Percentiles rank a stretch among this genome's conserved stretches.
phyloP scores from a whole-genome alignment of 64 coral and sea anemone species.

The Stichodactyla helianthus region DNA sequence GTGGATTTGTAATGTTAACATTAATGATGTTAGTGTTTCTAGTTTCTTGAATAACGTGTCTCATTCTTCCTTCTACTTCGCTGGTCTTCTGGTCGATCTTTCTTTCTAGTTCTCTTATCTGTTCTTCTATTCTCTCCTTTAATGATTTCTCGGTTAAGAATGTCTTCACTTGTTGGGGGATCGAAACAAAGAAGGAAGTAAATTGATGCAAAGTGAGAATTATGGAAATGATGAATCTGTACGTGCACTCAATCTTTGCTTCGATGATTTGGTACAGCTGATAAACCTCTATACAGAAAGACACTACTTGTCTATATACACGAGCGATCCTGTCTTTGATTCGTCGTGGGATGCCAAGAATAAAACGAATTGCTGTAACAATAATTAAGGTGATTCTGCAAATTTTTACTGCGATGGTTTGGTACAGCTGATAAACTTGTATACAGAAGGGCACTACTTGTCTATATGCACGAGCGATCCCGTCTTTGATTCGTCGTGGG shows the following conservation, averaged over 20 bases:
- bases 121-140: neutral
- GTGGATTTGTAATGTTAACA: too few relatives aligned
- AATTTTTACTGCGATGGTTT: neutral
- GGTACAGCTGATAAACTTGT: neutral
- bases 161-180: neutral
- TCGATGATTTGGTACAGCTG: neutral
- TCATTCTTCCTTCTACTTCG: neutral
- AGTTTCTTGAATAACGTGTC: neutral
- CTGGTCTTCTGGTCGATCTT: neutral
- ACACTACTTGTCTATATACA: neutral
- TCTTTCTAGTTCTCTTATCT: neutral
- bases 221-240: neutral
- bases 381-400: neutral
- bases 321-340: neutral
- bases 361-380: neutral
- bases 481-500: neutral
- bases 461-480: neutral
- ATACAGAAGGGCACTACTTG: neutral
- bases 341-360: neutral
- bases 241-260: neutral
- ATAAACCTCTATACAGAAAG: neutral
- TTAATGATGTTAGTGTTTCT: too few relatives aligned
- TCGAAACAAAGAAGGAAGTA: neutral
- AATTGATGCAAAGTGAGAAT: neutral
- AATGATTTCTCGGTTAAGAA: neutral